Percentiles rank a stretch among this genome's conserved stretches.
Evolutionary conservation across 2,113 vertebrate genomes (phyloP).

Genomic region (Pithys albifrons): DNA sequence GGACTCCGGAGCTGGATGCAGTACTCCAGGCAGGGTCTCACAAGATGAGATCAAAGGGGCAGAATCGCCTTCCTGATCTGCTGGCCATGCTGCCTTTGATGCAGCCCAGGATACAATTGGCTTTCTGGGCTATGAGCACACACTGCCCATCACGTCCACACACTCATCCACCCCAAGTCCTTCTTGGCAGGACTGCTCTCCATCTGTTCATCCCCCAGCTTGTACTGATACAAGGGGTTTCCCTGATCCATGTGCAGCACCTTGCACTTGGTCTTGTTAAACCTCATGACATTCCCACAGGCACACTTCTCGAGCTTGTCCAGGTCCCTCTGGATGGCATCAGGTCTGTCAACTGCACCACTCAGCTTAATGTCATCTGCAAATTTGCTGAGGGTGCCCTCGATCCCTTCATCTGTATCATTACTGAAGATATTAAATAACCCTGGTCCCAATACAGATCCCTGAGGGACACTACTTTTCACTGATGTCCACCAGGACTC

Average conservation of each 20-base stretch:
- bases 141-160: background rate
- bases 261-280: background rate
- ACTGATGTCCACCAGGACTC: background rate
- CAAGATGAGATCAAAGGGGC: background rate
- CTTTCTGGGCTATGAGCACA: background rate
- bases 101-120: background rate
- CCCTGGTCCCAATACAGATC: background rate
- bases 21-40: background rate
- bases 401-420: fast-evolving
- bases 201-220: background rate
- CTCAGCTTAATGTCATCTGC: background rate
- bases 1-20: background rate
- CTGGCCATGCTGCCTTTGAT: background rate
- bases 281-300: background rate
- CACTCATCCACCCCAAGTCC: background rate
- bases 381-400: background rate
- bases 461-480: background rate
- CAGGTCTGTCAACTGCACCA: background rate
- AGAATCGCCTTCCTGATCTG: background rate
- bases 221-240: background rate
- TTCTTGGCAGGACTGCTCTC: background rate
- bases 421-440: background rate
- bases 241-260: background rate
- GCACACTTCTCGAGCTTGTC: background rate
- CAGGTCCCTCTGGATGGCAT: background rate